These are phyloP conservation scores for Eupithecia centaureata DNA, from an alignment of 2,888 invertebrate species.

Conservation along the genomic window DNA sequence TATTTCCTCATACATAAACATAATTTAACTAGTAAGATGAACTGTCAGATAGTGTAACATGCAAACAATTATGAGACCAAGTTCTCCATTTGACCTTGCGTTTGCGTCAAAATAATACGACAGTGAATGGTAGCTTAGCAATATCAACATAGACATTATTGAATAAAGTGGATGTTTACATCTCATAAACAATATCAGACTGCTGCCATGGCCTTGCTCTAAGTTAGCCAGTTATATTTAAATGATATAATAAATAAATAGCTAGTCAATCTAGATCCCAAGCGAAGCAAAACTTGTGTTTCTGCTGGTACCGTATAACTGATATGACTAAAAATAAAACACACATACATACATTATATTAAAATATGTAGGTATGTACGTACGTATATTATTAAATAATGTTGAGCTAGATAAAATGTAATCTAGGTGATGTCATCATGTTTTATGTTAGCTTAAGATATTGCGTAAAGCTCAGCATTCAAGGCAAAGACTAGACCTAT, in stretches of 20 bases:
- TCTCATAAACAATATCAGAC: neutral
- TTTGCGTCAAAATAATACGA: constrained; percentile 57
- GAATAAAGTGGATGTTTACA: constrained; percentile 58
- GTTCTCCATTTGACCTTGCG: constrained; percentile 60
- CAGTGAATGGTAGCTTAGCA: constrained; percentile 58
- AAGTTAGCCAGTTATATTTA: constrained; percentile 6
- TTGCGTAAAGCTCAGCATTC: neutral
- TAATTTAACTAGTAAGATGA: constrained; percentile 7
- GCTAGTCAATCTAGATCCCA: too few relatives aligned
- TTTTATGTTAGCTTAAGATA: neutral
- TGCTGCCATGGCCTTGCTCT: constrained; percentile 29
- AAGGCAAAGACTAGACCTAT: neutral
- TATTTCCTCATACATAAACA: neutral
- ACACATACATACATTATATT: too few relatives aligned
- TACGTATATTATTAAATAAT: too few relatives aligned
- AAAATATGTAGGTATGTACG: too few relatives aligned
- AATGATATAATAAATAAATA: too few relatives aligned
- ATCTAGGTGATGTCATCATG: too few relatives aligned
- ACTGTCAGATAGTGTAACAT: constrained; percentile 30
- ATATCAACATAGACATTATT: constrained; percentile 60
- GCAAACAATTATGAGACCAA: constrained; percentile 21
- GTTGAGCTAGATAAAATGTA: too few relatives aligned
- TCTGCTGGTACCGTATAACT: too few relatives aligned
- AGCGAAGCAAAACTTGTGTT: too few relatives aligned
- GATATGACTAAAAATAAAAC: too few relatives aligned